Percentiles rank a stretch among this genome's conserved stretches.
Evolutionary conservation across 1,140 invertebrate species (phyloP).

Genomic region (Berghia stephanieae): DNA sequence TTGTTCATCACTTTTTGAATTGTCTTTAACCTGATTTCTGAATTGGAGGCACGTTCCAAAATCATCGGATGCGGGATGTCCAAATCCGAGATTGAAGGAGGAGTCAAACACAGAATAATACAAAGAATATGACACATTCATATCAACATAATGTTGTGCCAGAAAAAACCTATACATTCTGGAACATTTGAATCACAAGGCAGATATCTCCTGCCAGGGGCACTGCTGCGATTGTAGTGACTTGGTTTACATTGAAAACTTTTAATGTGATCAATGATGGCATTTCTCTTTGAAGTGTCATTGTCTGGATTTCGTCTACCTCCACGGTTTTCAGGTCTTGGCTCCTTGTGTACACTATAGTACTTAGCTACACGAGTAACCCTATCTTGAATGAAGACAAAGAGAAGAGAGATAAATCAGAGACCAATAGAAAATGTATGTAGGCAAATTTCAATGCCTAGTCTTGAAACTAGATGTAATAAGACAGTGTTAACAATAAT

Average conservation of each 20-base stretch:
- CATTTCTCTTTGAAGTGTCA: background rate
- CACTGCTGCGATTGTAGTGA: slow-evolving; percentile 12
- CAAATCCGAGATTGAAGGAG: slow-evolving; percentile 33
- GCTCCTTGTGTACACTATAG: background rate
- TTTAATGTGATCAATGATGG: slow-evolving; percentile 18
- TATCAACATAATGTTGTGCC: slow-evolving; percentile 28
- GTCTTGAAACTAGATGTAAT: too few relatives aligned
- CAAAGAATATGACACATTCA: slow-evolving; percentile 14
- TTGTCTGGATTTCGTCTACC: background rate
- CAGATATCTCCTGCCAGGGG: slow-evolving; percentile 27
- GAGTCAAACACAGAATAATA: slow-evolving; percentile 24
- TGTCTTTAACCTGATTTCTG: background rate
- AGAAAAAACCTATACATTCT: slow-evolving; percentile 25
- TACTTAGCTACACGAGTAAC: background rate
- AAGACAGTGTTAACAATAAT: too few relatives aligned
- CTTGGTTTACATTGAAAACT: slow-evolving; percentile 24
- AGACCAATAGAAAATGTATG: too few relatives aligned
- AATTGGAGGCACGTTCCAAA: slow-evolving; percentile 3
- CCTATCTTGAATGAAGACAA: too few relatives aligned
- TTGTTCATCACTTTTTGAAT: background rate
- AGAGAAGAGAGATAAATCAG: too few relatives aligned
- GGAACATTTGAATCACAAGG: slow-evolving; percentile 18
- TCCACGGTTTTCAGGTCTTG: slow-evolving; percentile 22
- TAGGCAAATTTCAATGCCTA: too few relatives aligned
- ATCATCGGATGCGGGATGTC: slow-evolving; percentile 19